Percentiles rank a stretch among this genome's conserved stretches.
phyloP scores from a whole-genome alignment of 2,113 vertebrate species.

The Lophura nycthemera region DNA sequence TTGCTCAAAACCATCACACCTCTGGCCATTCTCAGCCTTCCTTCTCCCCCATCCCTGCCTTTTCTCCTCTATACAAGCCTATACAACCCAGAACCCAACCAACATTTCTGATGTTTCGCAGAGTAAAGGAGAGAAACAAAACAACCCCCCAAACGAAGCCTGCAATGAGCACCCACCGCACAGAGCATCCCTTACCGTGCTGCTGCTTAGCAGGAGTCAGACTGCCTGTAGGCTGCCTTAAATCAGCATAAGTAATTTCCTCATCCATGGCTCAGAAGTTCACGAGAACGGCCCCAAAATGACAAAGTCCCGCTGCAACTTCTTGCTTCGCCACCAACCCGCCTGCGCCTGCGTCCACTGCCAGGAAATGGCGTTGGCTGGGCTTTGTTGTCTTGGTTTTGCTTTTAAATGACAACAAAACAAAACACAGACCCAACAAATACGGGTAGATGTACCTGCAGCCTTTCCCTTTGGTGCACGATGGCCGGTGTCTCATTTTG shows the following conservation, averaged over 20 bases:
- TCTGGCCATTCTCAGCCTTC: not conserved
- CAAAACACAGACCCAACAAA: too few species aligned
- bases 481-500: too few species aligned
- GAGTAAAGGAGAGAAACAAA: not conserved
- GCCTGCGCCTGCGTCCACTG: not conserved
- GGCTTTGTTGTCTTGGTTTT: not conserved
- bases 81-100: not conserved
- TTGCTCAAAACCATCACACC: not conserved
- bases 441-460: rapidly evolving
- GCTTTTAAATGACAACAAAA: not conserved
- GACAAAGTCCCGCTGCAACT: rapidly evolving
- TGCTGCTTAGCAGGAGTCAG: not conserved
- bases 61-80: not conserved
- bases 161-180: not conserved
- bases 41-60: not conserved
- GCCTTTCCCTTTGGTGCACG: not conserved
- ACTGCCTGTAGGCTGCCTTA: not conserved
- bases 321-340: rapidly evolving
- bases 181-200: not conserved
- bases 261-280: not conserved
- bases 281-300: not conserved
- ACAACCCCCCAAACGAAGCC: not conserved
- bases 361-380: not conserved
- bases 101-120: rapidly evolving
- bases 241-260: slow-evolving; percentile 6